phyloP scores from a whole-genome alignment of 1,140 invertebrate species.

The Drosophila tsacasi region DNA sequence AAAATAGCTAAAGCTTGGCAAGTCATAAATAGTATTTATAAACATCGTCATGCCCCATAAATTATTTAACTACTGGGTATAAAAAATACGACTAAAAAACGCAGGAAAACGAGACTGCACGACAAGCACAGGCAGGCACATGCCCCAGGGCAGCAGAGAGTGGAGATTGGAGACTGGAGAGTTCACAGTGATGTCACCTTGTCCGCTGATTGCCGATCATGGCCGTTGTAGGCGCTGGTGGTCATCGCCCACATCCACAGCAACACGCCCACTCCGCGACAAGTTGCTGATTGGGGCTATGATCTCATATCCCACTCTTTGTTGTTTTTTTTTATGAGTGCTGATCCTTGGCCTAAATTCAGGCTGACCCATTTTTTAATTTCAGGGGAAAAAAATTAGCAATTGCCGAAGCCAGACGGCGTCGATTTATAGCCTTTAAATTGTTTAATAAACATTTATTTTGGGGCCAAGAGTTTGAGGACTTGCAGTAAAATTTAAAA shows the following conservation, averaged over 20 bases:
- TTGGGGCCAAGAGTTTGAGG: background rate
- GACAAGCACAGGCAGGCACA: conserved; percentile 64
- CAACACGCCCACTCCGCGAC: conserved; percentile 25
- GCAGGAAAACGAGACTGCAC: conserved; percentile 73
- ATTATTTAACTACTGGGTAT: background rate
- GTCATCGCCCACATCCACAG: conserved; percentile 19
- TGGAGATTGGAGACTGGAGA: conserved; percentile 17
- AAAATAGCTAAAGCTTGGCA: background rate
- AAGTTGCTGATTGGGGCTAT: conserved; percentile 34
- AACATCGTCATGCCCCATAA: background rate
- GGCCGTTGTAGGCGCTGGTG: conserved; percentile 29
- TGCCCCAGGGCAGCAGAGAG: conserved; percentile 42
- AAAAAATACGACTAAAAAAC: conserved; percentile 22
- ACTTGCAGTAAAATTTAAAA: background rate
- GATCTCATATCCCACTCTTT: conserved; percentile 21
- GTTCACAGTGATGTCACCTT: conserved; percentile 69
- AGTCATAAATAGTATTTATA: background rate
- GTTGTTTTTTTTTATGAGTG: background rate
- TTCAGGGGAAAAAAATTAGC: background rate
- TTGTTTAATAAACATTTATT: background rate
- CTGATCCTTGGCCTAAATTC: conserved; percentile 40
- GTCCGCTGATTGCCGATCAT: conserved; percentile 41
- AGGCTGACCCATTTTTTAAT: conserved; percentile 11
- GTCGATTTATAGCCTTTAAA: background rate
- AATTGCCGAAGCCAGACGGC: background rate